Base-by-base conservation (phyloP, 2,113 vertebrate genomes). In the Festucalex cinctus region DNA sequence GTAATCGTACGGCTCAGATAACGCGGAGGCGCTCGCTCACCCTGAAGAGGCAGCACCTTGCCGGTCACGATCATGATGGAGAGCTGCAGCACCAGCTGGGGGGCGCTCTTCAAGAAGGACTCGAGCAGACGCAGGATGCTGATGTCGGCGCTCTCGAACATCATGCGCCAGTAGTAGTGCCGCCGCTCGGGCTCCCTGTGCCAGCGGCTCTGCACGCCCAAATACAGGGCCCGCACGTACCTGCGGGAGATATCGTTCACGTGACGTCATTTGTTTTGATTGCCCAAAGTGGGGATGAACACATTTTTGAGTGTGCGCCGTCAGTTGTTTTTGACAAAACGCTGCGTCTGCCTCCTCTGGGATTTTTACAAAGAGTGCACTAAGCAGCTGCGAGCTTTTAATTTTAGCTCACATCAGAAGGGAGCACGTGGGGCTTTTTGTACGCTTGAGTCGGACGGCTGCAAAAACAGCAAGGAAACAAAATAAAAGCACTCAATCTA, bases 131-230 rank as follows among this genome's bases (percentile, higher is more conserved):
- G 92, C 82, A 99, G 90, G 95, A 98, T 98, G 91, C 93, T 97
- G 93, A 99, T 95, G 51, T 99, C 97, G 0, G 97, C 97, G 12
- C 93, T 97, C 89, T 95, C 95, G 0, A 98, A 98, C 94, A 98
- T 95, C 95, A 95, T 95, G 69, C 93, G 85, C 95, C 96, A 96
- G 92, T 96, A 96, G 90, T 93, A 97, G 91, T 97, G 96, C 20
- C 93, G 93, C 44, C 92, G 92, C 71, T 95, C 93, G 0, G 90
- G 91, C 82, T 96, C 95, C 0, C 92, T 88, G 10, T 94, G 93
- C 96, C 95, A 98, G 7, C 95, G 95, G 90, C 97, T 99, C 92
- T 97, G 96, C 80, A 95, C 94, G n/a, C 96, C 97, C 86, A 99
- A 80, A 85, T 98, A 98, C 78, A 99, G 81, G 1, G 95, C 90